These are phyloP conservation scores for Dreissena rostriformis DNA, from an alignment of 1,140 invertebrate genomes.

Conservation along the genomic window DNA sequence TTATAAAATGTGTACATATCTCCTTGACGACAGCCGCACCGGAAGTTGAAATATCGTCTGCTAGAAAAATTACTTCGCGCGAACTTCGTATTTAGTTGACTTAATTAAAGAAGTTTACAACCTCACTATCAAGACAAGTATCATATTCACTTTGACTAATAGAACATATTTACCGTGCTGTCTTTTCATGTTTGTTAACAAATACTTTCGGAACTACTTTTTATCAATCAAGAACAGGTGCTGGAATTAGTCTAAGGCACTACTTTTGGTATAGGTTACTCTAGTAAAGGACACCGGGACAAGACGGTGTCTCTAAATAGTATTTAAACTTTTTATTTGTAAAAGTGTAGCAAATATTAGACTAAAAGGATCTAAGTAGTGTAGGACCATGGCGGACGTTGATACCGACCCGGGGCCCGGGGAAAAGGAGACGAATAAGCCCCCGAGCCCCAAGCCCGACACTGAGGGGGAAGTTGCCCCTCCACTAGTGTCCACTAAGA, in stretches of 20 bases:
- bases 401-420: slow-evolving; percentile 64
- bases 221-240: slow-evolving; percentile 1
- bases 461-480: slow-evolving; percentile 70
- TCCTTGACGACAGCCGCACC: slow-evolving; percentile 42
- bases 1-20: slow-evolving; percentile 49
- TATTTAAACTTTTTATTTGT: not conserved
- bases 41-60: not conserved
- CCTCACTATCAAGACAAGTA: not conserved
- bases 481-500: slow-evolving; percentile 63
- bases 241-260: not conserved
- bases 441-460: slow-evolving; percentile 73
- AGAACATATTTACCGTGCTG: too few relatives aligned
- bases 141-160: not conserved
- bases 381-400: slow-evolving; percentile 43
- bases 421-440: slow-evolving; percentile 74
- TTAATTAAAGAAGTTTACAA: not conserved
- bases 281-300: slow-evolving; percentile 35
- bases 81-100: not conserved
- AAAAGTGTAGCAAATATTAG: slow-evolving; percentile 20
- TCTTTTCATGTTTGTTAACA: not conserved
- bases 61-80: slow-evolving; percentile 1
- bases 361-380: not conserved
- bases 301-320: slow-evolving; percentile 41
- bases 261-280: slow-evolving; percentile 46
- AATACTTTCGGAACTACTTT: slow-evolving; percentile 45